These are phyloP conservation scores for Gymnarchus niloticus DNA, from an alignment of 2,113 vertebrate species.

Conservation along the genomic window DNA sequence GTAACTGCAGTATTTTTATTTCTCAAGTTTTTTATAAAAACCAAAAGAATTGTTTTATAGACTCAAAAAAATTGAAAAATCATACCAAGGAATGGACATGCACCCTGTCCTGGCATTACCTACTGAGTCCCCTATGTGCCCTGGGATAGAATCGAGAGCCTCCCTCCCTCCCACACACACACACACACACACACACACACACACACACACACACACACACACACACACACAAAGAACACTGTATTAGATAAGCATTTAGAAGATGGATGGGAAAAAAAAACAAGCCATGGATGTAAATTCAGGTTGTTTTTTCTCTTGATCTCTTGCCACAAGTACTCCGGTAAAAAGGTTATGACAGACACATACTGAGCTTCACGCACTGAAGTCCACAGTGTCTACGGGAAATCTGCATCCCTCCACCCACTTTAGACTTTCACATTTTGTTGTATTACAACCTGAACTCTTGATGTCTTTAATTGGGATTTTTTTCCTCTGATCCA, in stretches of 20 bases:
- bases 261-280: neutral
- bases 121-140: too few species aligned
- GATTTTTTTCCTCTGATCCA: conserved; percentile 9
- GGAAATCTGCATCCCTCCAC: neutral
- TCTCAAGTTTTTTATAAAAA: too few species aligned
- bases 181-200: too few species aligned
- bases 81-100: too few species aligned
- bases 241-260: too few species aligned
- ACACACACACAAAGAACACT: too few species aligned
- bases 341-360: neutral
- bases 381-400: neutral
- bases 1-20: neutral
- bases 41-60: too few species aligned
- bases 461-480: neutral
- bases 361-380: neutral
- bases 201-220: too few species aligned
- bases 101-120: too few species aligned
- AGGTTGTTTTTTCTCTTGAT: neutral
- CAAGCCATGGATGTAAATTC: neutral
- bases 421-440: neutral
- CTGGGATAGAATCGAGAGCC: too few species aligned
- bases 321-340: neutral
- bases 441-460: conserved; percentile 5
- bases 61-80: too few species aligned
- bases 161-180: too few species aligned